Evolutionary conservation across 2,797 vertebrate species (phyloP), one percentile per base, ranked within the genome.

Genomic region (Rhabdophis nuchalis): DNA sequence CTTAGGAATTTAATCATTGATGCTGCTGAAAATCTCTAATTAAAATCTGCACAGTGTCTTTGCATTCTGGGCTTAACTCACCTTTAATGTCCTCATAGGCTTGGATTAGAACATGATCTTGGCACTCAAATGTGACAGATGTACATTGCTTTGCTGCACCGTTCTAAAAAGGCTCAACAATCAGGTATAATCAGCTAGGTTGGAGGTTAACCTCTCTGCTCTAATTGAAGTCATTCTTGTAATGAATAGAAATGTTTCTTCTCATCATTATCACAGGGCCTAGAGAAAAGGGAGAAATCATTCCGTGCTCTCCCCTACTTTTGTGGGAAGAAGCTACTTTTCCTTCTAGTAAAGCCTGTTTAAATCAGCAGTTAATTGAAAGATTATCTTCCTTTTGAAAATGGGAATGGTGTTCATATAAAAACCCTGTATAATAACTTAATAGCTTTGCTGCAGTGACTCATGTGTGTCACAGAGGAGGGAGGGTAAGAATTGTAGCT

Each of bases 1-100:
- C 95, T 97, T 97, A 96, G 95, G 94, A 94, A 89, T 96, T 97
- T 97, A 96, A 97, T 97, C 96, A 96, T 97, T 95, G 96, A 97
- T 97, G 96, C 95, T 93, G 9, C 27, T 88, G 58, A 95, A 96
- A 88, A 97, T 97, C 96, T 97, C 96, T 97, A 97, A 97, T 97
- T 97, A 97, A 97, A 97, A 97, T 97, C 96, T 96, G 93, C 86
- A 86, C 95, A 94, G 91, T 96, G 91, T 89, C 93, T 91, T 95
- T 89, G 93, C 94, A 94, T 95, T 96, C 95, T 95, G 86, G 95
- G 94, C 93, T 95, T 95, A 95, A 94, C 93, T 96, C 95, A 96
- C 96, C 93, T 95, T 92, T 95, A 95, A 96, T 96, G 96, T 96
- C 94, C 94, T 96, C 87, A 89, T 0, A 4, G 53, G 93, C 58